Conservation (phyloP, 2,113 vertebrate genomes). For the Phyllostomus hastatus region DNA sequence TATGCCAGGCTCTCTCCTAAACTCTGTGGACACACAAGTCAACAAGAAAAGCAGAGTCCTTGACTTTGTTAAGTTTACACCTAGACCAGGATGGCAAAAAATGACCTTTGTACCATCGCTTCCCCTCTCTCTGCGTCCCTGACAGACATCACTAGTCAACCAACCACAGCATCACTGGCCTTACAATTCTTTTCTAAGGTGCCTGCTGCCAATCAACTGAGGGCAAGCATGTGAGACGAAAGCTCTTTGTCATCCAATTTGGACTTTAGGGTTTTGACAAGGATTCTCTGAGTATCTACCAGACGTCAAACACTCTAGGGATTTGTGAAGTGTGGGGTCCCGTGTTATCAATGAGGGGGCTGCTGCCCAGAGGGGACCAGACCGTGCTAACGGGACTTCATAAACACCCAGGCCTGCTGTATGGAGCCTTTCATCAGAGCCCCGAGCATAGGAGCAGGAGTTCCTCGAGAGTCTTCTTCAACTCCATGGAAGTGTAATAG, state of each 20-base stretch:
- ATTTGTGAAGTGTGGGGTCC: background rate
- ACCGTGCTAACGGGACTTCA: background rate
- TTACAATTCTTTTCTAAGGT: background rate
- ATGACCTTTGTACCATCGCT: background rate
- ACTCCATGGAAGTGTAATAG: background rate
- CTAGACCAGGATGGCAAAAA: background rate
- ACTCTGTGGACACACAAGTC: background rate
- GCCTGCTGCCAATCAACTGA: background rate
- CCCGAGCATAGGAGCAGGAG: background rate
- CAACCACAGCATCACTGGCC: background rate
- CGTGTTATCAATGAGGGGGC: background rate
- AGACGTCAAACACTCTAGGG: background rate
- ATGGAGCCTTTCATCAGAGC: background rate
- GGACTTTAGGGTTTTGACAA: background rate
- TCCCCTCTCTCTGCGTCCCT: background rate
- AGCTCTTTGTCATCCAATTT: background rate
- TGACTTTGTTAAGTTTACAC: background rate
- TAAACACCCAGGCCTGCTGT: background rate
- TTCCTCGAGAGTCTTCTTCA: background rate
- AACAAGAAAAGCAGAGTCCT: background rate
- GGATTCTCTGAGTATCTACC: background rate
- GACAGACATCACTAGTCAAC: conserved; percentile 33
- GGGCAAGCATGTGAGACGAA: background rate
- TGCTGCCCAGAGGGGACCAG: background rate
- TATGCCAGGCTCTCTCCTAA: conserved; percentile 23